Evolutionary conservation across 92 coral and sea anemone genomes (phyloP).

Genomic region (Bergia puertoricense): DNA sequence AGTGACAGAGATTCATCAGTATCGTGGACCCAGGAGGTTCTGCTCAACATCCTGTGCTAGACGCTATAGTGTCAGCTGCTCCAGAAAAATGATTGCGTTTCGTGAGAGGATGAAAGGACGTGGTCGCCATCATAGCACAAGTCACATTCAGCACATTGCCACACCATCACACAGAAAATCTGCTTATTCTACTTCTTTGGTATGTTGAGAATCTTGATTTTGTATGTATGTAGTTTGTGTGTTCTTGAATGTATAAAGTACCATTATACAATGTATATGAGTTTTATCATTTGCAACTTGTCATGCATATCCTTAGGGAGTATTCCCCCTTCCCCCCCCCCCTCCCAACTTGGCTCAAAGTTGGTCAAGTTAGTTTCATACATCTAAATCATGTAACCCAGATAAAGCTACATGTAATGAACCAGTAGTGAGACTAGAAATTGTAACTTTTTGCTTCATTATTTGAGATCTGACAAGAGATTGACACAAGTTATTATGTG

Average conservation of each 20-base stretch:
- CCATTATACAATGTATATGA: neutral
- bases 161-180: constrained; percentile 63
- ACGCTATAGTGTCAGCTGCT: constrained; percentile 93
- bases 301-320: too few species aligned
- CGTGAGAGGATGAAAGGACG: constrained; percentile 72
- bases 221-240: neutral
- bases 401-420: too few species aligned
- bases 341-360: too few species aligned
- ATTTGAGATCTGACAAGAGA: too few species aligned
- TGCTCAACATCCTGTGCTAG: constrained; percentile 98
- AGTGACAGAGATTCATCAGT: constrained; percentile 73
- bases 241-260: too few species aligned
- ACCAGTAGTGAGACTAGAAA: too few species aligned
- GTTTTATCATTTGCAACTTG: neutral
- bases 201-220: constrained; percentile 23
- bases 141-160: constrained; percentile 31
- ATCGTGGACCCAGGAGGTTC: constrained; percentile 87
- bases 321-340: too few species aligned
- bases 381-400: too few species aligned
- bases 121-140: constrained; percentile 67
- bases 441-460: too few species aligned
- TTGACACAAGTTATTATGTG: too few species aligned
- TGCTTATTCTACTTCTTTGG: constrained; percentile 56
- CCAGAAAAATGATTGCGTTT: constrained; percentile 87
- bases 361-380: too few species aligned